phyloP scores from a whole-genome alignment of 2,888 invertebrate genomes.

The Caenorhabditis sulstoni region DNA sequence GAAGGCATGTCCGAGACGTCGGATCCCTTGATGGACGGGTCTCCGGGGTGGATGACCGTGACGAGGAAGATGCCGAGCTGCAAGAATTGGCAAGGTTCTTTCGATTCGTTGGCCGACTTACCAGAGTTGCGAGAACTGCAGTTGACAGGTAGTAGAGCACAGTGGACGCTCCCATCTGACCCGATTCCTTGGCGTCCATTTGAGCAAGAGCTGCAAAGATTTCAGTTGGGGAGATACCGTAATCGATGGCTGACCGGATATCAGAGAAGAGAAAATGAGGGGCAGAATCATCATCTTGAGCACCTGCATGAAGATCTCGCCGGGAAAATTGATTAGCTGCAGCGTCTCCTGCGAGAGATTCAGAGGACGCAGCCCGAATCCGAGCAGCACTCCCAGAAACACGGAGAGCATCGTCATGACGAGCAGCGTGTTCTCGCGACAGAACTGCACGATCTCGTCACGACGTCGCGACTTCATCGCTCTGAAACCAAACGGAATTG shows the following conservation, averaged over 20 bases:
- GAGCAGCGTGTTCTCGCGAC: constrained; percentile 65
- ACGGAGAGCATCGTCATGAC: constrained; percentile 70
- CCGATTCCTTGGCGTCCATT: constrained; percentile 79
- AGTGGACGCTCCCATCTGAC: constrained; percentile 84
- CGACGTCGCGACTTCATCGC: constrained; percentile 45
- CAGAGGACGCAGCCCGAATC: constrained; percentile 82
- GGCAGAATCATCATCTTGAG: constrained; percentile 92
- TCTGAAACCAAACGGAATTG: constrained; percentile 10
- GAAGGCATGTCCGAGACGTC: constrained; percentile 65
- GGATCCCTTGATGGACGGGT: constrained; percentile 81
- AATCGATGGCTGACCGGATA: constrained; percentile 83
- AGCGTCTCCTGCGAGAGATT: constrained; percentile 83
- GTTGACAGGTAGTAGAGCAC: constrained; percentile 85
- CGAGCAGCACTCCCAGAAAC: constrained; percentile 71
- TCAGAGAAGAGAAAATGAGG: constrained; percentile 90
- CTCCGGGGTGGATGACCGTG: constrained; percentile 85
- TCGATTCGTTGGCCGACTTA: too few relatives aligned
- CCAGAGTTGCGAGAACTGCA: constrained; percentile 85
- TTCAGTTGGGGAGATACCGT: too few relatives aligned
- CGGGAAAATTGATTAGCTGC: constrained; percentile 89
- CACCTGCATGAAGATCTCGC: constrained; percentile 91
- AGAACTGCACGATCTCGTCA: constrained; percentile 60
- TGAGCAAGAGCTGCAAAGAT: constrained; percentile 77
- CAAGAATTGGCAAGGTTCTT: too few relatives aligned
- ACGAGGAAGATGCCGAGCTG: constrained; percentile 85